Percentiles rank a stretch among this genome's conserved stretches.
Evolutionary conservation across 2,888 invertebrate genomes (phyloP).

Genomic region (Lottia gigantea): DNA sequence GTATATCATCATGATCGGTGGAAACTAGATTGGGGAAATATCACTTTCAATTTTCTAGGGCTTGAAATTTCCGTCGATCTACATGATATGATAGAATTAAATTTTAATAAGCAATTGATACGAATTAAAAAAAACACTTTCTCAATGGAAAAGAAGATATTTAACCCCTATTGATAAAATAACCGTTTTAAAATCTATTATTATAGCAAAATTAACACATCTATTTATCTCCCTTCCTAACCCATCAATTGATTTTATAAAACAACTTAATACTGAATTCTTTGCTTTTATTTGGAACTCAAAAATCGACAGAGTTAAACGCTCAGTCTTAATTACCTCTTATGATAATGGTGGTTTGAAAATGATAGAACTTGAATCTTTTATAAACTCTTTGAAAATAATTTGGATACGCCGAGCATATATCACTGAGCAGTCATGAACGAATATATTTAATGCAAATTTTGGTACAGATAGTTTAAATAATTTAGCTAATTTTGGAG

Average conservation of each 20-base stretch:
- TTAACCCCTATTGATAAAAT: not conserved
- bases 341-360: no score
- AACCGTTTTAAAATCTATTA: not conserved
- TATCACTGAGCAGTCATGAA: no score
- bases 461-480: no score
- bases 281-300: no score
- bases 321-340: no score
- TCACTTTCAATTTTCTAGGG: not conserved
- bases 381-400: no score
- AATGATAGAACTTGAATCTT: no score
- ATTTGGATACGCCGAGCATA: no score
- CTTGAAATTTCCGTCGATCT: not conserved
- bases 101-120: not conserved
- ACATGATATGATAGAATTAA: not conserved
- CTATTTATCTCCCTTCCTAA: conserved; percentile 1
- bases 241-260: not conserved
- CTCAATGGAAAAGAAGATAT: not conserved
- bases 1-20: not conserved
- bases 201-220: not conserved
- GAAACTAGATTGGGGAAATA: not conserved
- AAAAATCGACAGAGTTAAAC: no score
- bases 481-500: no score
- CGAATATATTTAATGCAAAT: no score
- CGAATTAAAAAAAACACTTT: not conserved
- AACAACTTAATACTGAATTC: not conserved